These are phyloP conservation scores for Amblyjoppa proteus DNA, from an alignment of 2,888 invertebrate species.

Conservation along the genomic window DNA sequence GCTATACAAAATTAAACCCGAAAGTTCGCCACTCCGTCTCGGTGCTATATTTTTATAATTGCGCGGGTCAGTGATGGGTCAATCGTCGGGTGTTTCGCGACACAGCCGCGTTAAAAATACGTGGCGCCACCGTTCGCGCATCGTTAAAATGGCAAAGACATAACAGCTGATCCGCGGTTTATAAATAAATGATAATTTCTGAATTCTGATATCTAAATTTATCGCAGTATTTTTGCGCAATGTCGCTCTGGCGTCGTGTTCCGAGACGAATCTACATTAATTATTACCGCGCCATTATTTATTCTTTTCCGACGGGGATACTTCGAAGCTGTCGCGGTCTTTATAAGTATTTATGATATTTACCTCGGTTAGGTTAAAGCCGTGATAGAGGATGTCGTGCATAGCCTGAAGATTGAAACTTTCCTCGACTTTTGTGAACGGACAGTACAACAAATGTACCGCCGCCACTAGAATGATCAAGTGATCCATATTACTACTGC, in stretches of 20 bases:
- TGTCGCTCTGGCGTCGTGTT: constrained; percentile 45
- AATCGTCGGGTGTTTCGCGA: constrained; percentile 24
- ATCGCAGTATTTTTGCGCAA: constrained; percentile 75
- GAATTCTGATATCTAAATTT: constrained; percentile 76
- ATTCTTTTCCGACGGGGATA: constrained; percentile 51
- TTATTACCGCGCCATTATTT: constrained; percentile 67
- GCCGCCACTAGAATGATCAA: constrained; percentile 91
- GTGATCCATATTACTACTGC: constrained; percentile 88
- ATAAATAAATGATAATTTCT: constrained; percentile 74
- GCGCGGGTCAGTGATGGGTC: constrained; percentile 52
- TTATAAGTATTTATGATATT: constrained; percentile 56
- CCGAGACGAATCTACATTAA: not conserved
- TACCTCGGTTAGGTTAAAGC: constrained; percentile 94
- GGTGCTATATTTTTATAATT: constrained; percentile 42
- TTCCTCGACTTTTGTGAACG: constrained; percentile 99
- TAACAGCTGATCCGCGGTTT: constrained; percentile 78
- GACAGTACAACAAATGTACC: constrained; percentile 94
- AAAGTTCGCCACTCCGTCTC: not conserved
- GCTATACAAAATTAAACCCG: not conserved
- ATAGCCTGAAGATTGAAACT: constrained; percentile 99
- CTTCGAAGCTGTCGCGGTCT: not conserved
- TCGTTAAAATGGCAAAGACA: constrained; percentile 18
- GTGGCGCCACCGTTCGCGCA: constrained; percentile 35
- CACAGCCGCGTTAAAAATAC: constrained; percentile 23
- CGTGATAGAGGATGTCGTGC: constrained; percentile 97